A percentile compares a stretch with the other conserved stretches of the same genome.
phyloP scores from a whole-genome alignment of 2,113 vertebrate genomes.

The Malurus alboscapulatus region DNA sequence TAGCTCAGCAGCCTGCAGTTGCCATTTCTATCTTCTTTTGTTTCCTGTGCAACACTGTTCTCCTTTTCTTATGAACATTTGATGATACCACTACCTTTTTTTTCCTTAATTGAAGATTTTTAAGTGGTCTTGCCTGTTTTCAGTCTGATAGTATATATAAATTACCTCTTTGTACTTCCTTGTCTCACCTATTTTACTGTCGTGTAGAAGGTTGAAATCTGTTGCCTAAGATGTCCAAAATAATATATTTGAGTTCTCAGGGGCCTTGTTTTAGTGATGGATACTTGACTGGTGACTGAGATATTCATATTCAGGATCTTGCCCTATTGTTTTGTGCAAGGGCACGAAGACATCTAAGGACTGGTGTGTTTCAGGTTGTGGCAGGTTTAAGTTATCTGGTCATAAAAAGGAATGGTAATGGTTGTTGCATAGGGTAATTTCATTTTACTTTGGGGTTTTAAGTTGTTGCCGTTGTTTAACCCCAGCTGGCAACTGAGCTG shows the following conservation, averaged over 20 bases:
- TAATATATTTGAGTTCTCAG: background rate
- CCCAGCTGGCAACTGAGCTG: background rate
- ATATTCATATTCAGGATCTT: background rate
- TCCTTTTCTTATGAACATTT: background rate
- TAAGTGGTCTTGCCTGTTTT: background rate
- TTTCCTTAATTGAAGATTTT: background rate
- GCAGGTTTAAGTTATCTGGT: background rate
- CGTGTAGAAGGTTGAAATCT: background rate
- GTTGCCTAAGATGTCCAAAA: background rate
- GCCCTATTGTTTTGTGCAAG: background rate
- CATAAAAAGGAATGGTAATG: background rate
- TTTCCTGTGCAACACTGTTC: background rate
- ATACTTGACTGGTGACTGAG: background rate
- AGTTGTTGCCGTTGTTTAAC: background rate
- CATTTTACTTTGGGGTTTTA: background rate
- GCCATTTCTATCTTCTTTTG: background rate
- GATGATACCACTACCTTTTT: background rate
- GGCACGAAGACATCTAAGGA: background rate
- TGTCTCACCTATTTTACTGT: background rate
- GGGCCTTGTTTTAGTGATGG: background rate
- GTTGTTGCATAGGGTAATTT: background rate
- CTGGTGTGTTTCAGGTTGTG: background rate
- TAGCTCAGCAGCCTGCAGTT: background rate
- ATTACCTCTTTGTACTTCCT: background rate
- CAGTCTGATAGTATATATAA: background rate